Conservation (phyloP, 2,797 vertebrate genomes). For the Ciconia nigra region DNA sequence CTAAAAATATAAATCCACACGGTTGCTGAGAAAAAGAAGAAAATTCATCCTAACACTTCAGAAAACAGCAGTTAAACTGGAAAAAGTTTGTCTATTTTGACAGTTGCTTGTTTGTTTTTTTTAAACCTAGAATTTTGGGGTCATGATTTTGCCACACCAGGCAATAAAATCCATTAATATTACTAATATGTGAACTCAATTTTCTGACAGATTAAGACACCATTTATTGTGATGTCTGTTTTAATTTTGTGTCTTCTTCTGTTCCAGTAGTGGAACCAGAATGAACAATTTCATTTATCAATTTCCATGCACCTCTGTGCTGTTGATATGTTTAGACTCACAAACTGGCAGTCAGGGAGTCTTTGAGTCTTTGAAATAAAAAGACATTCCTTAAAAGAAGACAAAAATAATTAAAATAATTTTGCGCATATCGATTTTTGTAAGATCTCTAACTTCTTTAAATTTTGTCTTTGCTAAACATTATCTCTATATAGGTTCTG, state of each 20-base stretch:
- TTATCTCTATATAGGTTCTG: not conserved
- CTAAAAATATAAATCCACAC: not conserved
- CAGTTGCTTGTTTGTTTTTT: not conserved
- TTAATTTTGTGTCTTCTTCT: not conserved
- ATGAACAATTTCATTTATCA: not conserved
- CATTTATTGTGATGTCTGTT: not conserved
- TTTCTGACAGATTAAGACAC: not conserved
- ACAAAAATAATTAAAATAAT: not conserved
- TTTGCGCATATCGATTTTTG: not conserved
- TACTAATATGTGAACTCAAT: not conserved
- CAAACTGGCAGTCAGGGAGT: not conserved
- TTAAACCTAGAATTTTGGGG: not conserved
- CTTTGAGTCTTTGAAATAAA: not conserved
- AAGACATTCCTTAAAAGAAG: not conserved
- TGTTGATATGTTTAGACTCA: not conserved
- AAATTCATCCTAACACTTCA: not conserved
- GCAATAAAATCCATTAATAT: not conserved
- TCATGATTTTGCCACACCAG: not conserved
- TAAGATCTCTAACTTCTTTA: not conserved
- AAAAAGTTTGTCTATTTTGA: not conserved
- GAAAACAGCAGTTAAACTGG: not conserved
- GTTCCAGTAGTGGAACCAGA: not conserved
- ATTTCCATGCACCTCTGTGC: not conserved
- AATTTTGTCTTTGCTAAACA: not conserved
- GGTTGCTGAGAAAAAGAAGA: not conserved